phyloP scores from a whole-genome alignment of 2,888 invertebrate species.

The Cylloceria caligata region DNA sequence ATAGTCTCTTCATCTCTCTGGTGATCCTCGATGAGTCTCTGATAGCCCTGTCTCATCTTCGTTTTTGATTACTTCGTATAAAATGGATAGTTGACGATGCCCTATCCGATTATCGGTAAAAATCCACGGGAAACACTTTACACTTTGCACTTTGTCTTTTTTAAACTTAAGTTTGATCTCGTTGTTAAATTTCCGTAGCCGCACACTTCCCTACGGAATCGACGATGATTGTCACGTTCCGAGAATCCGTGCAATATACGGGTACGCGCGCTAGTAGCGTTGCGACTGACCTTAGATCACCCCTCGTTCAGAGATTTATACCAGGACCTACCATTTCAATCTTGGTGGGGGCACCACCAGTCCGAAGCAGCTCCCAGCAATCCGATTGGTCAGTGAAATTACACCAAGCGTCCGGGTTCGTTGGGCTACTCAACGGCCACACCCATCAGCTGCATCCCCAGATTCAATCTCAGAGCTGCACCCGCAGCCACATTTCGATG shows the following conservation, averaged over 20 bases:
- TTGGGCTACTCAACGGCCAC: background rate
- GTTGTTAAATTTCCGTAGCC: background rate
- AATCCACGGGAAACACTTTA: conserved; percentile 37
- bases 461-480: background rate
- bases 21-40: conserved; percentile 79
- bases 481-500: too few species aligned
- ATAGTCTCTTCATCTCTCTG: conserved; percentile 84
- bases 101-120: conserved; percentile 13
- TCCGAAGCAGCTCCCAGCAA: too few species aligned
- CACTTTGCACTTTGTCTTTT: conserved; percentile 35
- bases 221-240: background rate
- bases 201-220: background rate
- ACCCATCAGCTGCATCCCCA: background rate
- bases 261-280: background rate
- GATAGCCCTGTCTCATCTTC: conserved; percentile 76
- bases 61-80: background rate
- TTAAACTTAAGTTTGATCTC: conserved; percentile 3
- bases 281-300: conserved; percentile 56
- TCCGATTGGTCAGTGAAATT: too few species aligned
- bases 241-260: background rate
- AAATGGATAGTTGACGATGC: conserved; percentile 16
- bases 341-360: background rate
- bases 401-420: too few species aligned
- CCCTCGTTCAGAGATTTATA: conserved; percentile 55
- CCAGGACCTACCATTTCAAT: too few species aligned